These are phyloP conservation scores for Aptenodytes patagonicus DNA, from an alignment of 2,113 vertebrate species.

Conservation along the genomic window DNA sequence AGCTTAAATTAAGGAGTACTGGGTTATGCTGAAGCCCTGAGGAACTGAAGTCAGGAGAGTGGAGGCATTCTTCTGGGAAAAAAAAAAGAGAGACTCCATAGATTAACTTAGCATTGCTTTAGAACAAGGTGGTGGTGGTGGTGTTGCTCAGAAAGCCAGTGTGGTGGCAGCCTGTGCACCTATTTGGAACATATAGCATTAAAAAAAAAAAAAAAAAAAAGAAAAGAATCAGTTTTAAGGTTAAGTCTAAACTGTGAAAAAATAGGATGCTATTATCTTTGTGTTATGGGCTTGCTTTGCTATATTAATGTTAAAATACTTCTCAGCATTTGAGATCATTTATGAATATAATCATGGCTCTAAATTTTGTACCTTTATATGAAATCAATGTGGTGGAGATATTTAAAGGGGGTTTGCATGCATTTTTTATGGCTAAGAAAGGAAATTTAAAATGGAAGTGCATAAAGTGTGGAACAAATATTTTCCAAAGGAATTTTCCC, in stretches of 20 bases:
- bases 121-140: neutral
- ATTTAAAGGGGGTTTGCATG: neutral
- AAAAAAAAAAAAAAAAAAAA: neutral
- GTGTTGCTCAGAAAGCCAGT: neutral
- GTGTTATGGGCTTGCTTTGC: neutral
- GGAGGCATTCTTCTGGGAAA: neutral
- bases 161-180: neutral
- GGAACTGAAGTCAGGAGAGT: neutral
- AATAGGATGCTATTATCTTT: neutral
- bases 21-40: neutral
- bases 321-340: neutral
- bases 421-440: neutral
- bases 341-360: neutral
- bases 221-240: neutral
- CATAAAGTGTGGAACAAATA: neutral
- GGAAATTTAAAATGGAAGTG: neutral
- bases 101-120: neutral
- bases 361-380: neutral
- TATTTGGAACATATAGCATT: neutral
- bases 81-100: neutral
- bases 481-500: neutral
- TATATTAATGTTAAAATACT: neutral
- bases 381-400: neutral
- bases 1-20: neutral
- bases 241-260: neutral